These are phyloP conservation scores for Charina bottae DNA, from an alignment of 2,113 vertebrate genomes.

Conservation along the genomic window DNA sequence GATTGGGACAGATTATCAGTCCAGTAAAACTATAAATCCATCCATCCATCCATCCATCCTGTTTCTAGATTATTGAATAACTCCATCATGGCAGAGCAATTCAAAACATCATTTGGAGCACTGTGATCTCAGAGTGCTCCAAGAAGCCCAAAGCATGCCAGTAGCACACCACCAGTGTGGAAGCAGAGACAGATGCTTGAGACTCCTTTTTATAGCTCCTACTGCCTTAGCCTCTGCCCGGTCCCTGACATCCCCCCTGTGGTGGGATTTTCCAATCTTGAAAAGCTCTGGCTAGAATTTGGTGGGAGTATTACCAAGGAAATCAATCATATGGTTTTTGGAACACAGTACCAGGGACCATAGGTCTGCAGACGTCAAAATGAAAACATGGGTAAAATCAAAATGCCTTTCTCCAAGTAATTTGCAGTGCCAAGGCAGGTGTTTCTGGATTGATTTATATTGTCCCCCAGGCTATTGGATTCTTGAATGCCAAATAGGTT, in stretches of 20 bases:
- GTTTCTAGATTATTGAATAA: background rate
- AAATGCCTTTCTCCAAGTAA: background rate
- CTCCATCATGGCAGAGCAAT: background rate
- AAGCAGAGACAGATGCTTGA: too few species aligned
- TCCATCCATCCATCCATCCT: background rate
- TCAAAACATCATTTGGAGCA: background rate
- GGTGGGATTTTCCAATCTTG: background rate
- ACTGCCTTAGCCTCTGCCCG: background rate
- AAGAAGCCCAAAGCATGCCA: background rate
- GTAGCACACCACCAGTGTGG: background rate
- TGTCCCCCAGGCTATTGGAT: too few species aligned
- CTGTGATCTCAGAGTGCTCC: background rate
- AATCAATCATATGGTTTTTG: background rate
- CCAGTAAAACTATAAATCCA: background rate
- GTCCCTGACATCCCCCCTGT: background rate
- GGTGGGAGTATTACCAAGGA: background rate
- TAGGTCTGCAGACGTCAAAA: too few species aligned
- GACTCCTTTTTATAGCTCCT: background rate
- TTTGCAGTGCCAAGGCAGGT: background rate
- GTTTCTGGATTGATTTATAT: too few species aligned
- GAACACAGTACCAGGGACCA: too few species aligned
- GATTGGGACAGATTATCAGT: background rate
- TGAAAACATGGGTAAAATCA: background rate
- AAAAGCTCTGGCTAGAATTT: background rate
- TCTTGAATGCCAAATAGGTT: too few species aligned